Evolutionary conservation across 1,140 invertebrate genomes (phyloP), one percentile per base, ranked within the genome.

Genomic region (Venturia canescens): DNA sequence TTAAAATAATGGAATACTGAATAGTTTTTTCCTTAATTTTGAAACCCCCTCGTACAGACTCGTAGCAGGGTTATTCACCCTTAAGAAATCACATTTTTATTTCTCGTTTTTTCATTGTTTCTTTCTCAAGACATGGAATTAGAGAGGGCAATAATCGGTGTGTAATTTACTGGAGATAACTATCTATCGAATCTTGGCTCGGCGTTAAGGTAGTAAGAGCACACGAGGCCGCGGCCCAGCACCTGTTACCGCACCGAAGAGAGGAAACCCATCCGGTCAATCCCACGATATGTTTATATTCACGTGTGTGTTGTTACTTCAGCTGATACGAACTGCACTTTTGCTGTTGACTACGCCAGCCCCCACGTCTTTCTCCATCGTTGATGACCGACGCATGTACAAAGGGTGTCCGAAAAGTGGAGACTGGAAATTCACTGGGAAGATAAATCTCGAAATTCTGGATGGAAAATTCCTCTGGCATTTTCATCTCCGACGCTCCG

Each of bases 241-340:
- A 72, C 70, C 70, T 72, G 70, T 29, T 72, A 48, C 70, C 70
- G n/a, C n/a, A 72, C 38, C 21, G 44, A 23, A 57, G 23, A n/a
- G 69, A 71, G 69, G 69, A 71, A 72, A 57, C 71, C 71, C 48
- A 53, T 74, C 71, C 71, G 71, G 71, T 27, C 6, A 23, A 26
- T 27, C 31, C 18, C 13, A 53, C n/a, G 50, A 53, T 53, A 53
- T 53, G 50, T 53, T 63, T 63, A 26, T 23, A 63, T 63, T n/a
- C n/a, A n/a, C n/a, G n/a, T n/a, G 16, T 63, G 23, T 26, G 23
- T 26, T 63, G 60, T 26, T 63, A 13, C 60, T 57, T 44, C 38
- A 13, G 23, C 60, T 27, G n/a, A 63, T 63, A 63, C n/a, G 27
- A 63, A 63, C 60, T 63, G 21, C 60, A 63, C 60, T 63, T 63